phyloP scores from a whole-genome alignment of 1,140 invertebrate genomes.

The Bradysia coprophila region DNA sequence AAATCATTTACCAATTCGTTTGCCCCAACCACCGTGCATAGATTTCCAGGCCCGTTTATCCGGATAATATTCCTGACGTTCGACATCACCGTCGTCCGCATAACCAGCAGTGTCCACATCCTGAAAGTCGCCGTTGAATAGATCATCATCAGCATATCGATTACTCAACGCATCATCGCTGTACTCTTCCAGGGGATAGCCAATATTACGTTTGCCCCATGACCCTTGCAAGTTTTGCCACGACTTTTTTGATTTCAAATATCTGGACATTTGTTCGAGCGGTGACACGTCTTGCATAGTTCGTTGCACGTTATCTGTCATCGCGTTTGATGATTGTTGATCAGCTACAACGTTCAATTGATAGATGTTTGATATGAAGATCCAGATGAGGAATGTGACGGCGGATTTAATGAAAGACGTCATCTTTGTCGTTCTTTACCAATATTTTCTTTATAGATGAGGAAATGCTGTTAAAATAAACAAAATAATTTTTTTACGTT shows the following conservation, averaged over 20 bases:
- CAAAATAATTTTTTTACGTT: too few relatives aligned
- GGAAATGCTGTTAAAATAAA: too few relatives aligned
- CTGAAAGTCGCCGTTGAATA: constrained; percentile 1
- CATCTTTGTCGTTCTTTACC: too few relatives aligned
- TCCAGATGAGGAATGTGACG: background rate
- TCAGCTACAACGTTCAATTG: background rate
- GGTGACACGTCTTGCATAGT: background rate
- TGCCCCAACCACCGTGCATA: constrained; percentile 39
- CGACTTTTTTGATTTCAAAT: constrained; percentile 29
- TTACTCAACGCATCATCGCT: constrained; percentile 4
- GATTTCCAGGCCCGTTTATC: constrained; percentile 42
- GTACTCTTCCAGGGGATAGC: constrained; percentile 3
- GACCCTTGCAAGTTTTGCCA: constrained; percentile 38
- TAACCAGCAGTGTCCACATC: background rate
- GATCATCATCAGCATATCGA: constrained; percentile 2
- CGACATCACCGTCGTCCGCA: constrained; percentile 5
- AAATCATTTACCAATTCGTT: constrained; percentile 16
- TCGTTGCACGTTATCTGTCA: background rate
- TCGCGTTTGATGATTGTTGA: background rate
- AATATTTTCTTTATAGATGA: too few relatives aligned
- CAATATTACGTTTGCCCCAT: constrained; percentile 34
- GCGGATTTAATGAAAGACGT: background rate
- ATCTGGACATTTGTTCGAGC: background rate
- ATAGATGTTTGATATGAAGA: background rate
- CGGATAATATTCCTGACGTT: constrained; percentile 12